phyloP scores from a whole-genome alignment of 2,888 invertebrate species.

The Eupelmus urozonus region DNA sequence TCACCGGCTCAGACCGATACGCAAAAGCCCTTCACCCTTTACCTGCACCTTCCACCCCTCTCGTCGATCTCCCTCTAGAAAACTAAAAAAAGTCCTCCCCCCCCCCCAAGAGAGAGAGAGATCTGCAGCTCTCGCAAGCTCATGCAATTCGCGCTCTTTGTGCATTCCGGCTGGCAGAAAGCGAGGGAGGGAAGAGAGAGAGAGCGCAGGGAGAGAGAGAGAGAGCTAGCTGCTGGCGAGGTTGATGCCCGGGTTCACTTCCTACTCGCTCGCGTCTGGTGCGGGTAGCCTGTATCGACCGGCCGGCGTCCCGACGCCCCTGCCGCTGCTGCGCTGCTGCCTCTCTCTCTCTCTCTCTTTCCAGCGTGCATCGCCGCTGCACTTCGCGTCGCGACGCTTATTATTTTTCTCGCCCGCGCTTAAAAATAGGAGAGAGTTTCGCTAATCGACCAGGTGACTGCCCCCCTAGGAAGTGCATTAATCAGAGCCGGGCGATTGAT shows the following conservation, averaged over 20 bases:
- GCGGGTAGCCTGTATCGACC: slow-evolving; percentile 75
- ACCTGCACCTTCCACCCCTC: too few relatives aligned
- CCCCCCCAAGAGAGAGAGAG: background rate
- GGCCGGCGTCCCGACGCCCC: slow-evolving; percentile 69
- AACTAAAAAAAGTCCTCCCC: too few relatives aligned
- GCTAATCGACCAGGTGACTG: too few relatives aligned
- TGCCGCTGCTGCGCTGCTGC: slow-evolving; percentile 57
- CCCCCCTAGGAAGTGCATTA: too few relatives aligned
- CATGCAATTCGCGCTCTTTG: slow-evolving; percentile 30
- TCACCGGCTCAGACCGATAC: too few relatives aligned
- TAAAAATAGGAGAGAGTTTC: too few relatives aligned
- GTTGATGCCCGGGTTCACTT: slow-evolving; percentile 76
- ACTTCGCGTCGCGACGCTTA: slow-evolving; percentile 49
- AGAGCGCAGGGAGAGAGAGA: slow-evolving; percentile 16
- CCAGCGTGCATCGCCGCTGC: background rate
- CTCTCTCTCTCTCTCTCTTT: slow-evolving; percentile 48
- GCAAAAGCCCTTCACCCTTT: too few relatives aligned
- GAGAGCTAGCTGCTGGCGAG: too few relatives aligned
- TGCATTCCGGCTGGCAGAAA: slow-evolving; percentile 1
- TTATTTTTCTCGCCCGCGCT: slow-evolving; percentile 30
- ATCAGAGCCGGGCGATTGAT: background rate
- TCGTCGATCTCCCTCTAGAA: background rate
- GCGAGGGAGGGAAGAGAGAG: background rate
- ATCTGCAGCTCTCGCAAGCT: background rate
- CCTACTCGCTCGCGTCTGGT: slow-evolving; percentile 74